phyloP scores from a whole-genome alignment of 2,888 invertebrate species.

The Lydus trimaculatus region DNA sequence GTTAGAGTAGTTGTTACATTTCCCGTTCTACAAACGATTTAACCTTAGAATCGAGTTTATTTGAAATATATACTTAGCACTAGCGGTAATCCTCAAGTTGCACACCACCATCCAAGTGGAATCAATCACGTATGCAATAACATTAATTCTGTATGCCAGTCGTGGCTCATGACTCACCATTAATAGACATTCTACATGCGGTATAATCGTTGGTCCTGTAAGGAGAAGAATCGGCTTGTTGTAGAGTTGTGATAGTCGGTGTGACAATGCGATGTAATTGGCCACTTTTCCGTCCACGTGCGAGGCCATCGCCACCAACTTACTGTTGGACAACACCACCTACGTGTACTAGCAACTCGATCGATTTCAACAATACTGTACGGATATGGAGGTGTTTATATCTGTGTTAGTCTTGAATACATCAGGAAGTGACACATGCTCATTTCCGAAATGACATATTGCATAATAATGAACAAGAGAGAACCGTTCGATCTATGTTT shows the following conservation, averaged over 20 bases:
- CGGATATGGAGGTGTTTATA: constrained; percentile 9
- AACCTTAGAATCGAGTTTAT: constrained; percentile 47
- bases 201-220: constrained; percentile 43
- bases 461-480: constrained; percentile 47
- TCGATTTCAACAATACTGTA: constrained; percentile 43
- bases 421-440: constrained; percentile 54
- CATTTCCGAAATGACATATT: constrained; percentile 53
- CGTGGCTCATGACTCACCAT: constrained; percentile 51
- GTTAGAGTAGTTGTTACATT: not conserved
- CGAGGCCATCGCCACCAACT: constrained; percentile 49
- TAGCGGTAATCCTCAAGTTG: constrained; percentile 50
- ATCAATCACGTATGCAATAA: constrained; percentile 60
- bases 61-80: constrained; percentile 50
- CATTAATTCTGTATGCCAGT: constrained; percentile 59
- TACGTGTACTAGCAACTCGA: constrained; percentile 45
- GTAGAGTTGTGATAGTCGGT: constrained; percentile 27
- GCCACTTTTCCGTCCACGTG: constrained; percentile 58
- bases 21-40: constrained; percentile 45
- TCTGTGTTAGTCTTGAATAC: constrained; percentile 21
- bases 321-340: constrained; percentile 22
- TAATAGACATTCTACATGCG: constrained; percentile 55
- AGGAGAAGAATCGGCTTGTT: constrained; percentile 46
- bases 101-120: constrained; percentile 42
- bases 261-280: constrained; percentile 54
- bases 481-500: constrained; percentile 8